Evolutionary conservation across 1,140 invertebrate species (phyloP).

Genomic region (Carposina sasakii): DNA sequence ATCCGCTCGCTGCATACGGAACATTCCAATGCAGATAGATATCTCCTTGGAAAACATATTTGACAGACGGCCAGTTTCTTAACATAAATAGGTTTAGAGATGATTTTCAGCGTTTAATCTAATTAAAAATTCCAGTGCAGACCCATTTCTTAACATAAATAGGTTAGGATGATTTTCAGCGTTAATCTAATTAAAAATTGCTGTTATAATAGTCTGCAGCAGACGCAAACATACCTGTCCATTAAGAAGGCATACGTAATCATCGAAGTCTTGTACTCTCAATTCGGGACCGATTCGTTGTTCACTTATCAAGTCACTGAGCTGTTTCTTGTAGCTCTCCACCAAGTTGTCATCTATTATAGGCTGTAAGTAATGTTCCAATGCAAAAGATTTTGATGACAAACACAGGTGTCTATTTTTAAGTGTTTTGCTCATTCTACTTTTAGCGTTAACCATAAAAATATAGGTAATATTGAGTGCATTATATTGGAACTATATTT

Average conservation of each 20-base stretch:
- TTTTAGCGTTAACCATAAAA: too few species aligned
- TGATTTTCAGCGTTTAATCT: too few species aligned
- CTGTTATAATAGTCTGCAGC: too few species aligned
- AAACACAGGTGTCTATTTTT: neutral
- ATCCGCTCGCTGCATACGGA: constrained; percentile 87
- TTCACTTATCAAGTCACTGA: constrained; percentile 77
- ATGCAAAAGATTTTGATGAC: neutral
- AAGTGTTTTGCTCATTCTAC: neutral
- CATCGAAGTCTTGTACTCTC: constrained; percentile 84
- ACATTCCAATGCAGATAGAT: constrained; percentile 85
- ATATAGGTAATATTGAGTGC: too few species aligned
- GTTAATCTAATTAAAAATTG: too few species aligned
- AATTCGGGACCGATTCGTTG: constrained; percentile 81
- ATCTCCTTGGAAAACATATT: constrained; percentile 81
- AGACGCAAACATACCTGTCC: constrained; percentile 76
- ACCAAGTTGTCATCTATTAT: constrained; percentile 79
- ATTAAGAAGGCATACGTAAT: constrained; percentile 86
- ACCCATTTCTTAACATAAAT: too few species aligned
- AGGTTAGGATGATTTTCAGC: too few species aligned
- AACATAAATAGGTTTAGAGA: too few species aligned
- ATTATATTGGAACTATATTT: too few species aligned
- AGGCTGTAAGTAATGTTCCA: constrained; percentile 69
- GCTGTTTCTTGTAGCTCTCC: constrained; percentile 71
- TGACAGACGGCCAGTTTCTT: too few species aligned
- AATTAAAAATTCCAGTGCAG: too few species aligned